Evolutionary conservation across 2,113 vertebrate species (phyloP).

Genomic region (Paramormyrops kingsleyae): DNA sequence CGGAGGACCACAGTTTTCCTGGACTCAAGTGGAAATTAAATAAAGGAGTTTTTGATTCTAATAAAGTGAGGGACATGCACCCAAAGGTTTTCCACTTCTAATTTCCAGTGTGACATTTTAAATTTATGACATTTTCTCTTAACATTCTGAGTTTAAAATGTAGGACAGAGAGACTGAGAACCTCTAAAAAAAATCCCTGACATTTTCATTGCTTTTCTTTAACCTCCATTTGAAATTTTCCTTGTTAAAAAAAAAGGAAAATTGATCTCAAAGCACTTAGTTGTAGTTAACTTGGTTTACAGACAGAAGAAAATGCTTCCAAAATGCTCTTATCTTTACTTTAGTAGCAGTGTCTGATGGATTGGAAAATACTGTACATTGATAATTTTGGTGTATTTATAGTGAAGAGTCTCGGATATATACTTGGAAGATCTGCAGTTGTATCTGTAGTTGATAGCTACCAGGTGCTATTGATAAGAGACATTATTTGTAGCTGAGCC

Average conservation of each 20-base stretch:
- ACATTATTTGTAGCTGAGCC: neutral
- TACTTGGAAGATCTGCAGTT: neutral
- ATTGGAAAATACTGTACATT: slow-evolving; percentile 5
- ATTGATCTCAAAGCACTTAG: slow-evolving; percentile 7
- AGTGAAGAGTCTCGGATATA: neutral
- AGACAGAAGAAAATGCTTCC: neutral
- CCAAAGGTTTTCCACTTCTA: neutral
- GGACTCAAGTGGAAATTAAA: neutral
- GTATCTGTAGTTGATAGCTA: neutral
- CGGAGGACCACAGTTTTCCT: neutral
- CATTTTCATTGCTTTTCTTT: neutral
- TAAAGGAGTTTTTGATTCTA: neutral
- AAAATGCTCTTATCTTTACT: slow-evolving; percentile 14
- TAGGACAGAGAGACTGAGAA: neutral
- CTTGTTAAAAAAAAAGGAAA: slow-evolving; percentile 21
- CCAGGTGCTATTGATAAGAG: neutral
- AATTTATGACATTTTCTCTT: neutral
- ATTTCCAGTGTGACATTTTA: slow-evolving; percentile 3
- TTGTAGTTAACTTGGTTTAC: slow-evolving; percentile 32
- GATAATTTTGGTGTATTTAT: neutral
- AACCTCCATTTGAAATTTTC: neutral
- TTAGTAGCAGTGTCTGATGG: neutral
- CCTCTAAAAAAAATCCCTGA: neutral
- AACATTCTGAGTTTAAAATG: neutral
- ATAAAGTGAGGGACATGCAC: neutral